Evolutionary conservation across 2,888 invertebrate species (phyloP).

Genomic region (Athalia circularis): DNA sequence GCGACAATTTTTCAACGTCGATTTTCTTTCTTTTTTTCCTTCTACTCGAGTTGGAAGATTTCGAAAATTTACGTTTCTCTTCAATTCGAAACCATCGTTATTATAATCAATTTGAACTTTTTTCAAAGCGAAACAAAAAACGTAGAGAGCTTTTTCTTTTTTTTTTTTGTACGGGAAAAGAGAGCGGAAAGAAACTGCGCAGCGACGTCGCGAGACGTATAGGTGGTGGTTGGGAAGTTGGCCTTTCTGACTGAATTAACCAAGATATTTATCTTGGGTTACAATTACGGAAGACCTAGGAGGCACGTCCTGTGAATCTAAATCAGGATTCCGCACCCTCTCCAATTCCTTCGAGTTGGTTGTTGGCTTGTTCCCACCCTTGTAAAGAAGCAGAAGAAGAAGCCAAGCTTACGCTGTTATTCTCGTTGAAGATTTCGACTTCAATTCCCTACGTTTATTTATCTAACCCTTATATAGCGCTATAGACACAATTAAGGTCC

Average conservation of each 20-base stretch:
- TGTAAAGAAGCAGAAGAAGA: not conserved
- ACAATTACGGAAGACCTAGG: constrained; percentile 55
- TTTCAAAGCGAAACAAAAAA: not conserved
- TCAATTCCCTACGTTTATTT: constrained; percentile 44
- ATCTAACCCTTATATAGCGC: constrained; percentile 43
- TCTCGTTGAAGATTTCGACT: constrained; percentile 5
- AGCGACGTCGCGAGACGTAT: no score
- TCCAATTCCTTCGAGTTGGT: not conserved
- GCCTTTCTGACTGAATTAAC: constrained; percentile 55
- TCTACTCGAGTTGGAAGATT: no score
- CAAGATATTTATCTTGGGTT: constrained; percentile 63
- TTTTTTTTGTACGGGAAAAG: not conserved
- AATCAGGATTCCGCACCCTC: constrained; percentile 40
- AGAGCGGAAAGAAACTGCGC: not conserved
- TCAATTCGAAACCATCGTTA: no score
- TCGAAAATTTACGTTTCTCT: no score
- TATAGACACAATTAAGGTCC: constrained; percentile 26
- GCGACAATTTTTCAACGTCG: no score
- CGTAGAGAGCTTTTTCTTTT: not conserved
- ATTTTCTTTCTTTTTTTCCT: no score
- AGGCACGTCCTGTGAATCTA: constrained; percentile 46
- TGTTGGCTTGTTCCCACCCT: not conserved
- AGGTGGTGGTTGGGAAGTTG: not conserved
- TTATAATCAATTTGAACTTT: no score
- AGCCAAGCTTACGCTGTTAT: not conserved